These are phyloP conservation scores for Sterrhoptilus dennistouni DNA, from an alignment of 2,113 vertebrate genomes.

Conservation along the genomic window DNA sequence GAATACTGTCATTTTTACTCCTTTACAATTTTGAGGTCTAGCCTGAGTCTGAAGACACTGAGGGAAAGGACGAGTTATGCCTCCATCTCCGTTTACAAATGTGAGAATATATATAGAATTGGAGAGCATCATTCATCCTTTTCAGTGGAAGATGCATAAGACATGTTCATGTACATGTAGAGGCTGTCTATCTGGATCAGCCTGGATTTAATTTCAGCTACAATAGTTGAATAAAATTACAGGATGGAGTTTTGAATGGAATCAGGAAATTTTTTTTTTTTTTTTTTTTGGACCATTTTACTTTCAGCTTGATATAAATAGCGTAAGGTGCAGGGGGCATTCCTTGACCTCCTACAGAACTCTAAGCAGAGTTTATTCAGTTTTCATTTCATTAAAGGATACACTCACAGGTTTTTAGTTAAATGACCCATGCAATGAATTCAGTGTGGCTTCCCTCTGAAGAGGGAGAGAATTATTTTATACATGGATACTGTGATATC, in stretches of 20 bases:
- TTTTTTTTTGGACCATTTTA: neutral
- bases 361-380: neutral
- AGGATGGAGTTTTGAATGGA: neutral
- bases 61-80: accelerated
- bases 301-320: neutral
- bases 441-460: neutral
- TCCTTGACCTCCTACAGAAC: neutral
- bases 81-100: neutral
- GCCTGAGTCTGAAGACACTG: neutral
- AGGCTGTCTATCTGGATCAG: neutral
- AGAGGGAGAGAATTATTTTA: neutral
- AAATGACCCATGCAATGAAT: neutral
- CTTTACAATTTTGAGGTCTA: neutral
- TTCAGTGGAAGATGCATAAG: neutral
- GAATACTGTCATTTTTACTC: neutral
- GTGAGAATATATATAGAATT: neutral
- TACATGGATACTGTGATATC: neutral
- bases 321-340: neutral
- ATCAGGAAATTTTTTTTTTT: neutral
- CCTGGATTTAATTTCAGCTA: neutral
- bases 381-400: neutral
- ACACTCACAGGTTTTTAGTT: neutral
- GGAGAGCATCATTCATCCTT: neutral
- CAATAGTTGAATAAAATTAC: neutral
- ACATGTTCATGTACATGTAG: neutral